Percentiles rank a stretch among this genome's conserved stretches.
These are phyloP conservation scores for Acanthococcus lagerstroemiae DNA, from an alignment of 2,888 invertebrate genomes.

Conservation along the genomic window DNA sequence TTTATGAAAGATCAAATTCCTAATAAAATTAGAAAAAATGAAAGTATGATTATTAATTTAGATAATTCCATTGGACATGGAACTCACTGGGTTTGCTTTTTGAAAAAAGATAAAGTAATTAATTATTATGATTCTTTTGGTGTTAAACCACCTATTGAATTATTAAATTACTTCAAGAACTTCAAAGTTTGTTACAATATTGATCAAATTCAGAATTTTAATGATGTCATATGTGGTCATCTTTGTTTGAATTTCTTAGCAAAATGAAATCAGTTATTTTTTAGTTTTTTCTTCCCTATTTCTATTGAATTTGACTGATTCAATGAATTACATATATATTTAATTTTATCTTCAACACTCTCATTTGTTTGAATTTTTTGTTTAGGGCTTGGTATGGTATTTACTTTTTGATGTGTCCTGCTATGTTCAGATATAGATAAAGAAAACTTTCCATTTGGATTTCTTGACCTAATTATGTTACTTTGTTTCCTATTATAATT, in stretches of 20 bases:
- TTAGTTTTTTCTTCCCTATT: too few relatives aligned
- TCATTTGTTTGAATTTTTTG: too few relatives aligned
- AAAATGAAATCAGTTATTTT: too few relatives aligned
- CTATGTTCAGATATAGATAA: too few relatives aligned
- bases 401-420: too few relatives aligned
- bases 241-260: conserved; percentile 31
- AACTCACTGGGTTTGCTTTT: conserved; percentile 41
- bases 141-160: conserved; percentile 38
- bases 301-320: too few relatives aligned
- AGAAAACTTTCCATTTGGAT: too few relatives aligned
- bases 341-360: too few relatives aligned
- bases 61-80: conserved; percentile 37
- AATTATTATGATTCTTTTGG: conserved; percentile 42
- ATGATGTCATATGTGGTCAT: conserved; percentile 32
- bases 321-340: too few relatives aligned
- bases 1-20: conserved; percentile 42
- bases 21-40: conserved; percentile 34
- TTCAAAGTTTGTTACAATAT: conserved; percentile 26
- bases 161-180: conserved; percentile 10
- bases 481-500: too few relatives aligned
- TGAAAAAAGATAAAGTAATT: conserved; percentile 37
- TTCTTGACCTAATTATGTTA: too few relatives aligned
- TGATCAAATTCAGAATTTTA: conserved; percentile 22
- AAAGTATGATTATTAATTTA: conserved; percentile 39
- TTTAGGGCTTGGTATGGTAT: too few relatives aligned